A percentile compares a stretch with the other conserved stretches of the same genome.
Evolutionary conservation across 23 tunicate genomes (phyloP).

Genomic region (Ciona savignyi): DNA sequence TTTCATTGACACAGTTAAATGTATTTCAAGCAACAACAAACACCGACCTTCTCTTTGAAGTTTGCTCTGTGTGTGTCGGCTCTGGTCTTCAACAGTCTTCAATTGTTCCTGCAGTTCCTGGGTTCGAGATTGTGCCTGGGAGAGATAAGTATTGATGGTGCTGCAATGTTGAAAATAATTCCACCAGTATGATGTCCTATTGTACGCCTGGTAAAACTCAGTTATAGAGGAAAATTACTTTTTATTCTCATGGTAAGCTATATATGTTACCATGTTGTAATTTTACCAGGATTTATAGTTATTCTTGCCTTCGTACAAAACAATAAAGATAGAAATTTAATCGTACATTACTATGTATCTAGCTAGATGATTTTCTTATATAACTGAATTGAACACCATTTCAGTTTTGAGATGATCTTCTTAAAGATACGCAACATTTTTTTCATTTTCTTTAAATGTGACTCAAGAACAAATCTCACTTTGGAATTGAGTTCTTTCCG

Average conservation of each 20-base stretch:
- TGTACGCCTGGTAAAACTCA: no score
- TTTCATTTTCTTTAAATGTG: not conserved
- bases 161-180: no score
- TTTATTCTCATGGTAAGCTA: no score
- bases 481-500: slow-evolving; percentile 48
- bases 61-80: not conserved
- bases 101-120: slow-evolving; percentile 44
- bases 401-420: not conserved
- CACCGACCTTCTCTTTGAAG: slow-evolving; percentile 5
- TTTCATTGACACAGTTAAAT: not conserved
- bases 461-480: slow-evolving; percentile 9
- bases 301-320: no score
- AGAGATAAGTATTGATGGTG: no score
- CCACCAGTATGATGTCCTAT: no score
- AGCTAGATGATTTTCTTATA: no score
- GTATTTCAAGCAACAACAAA: not conserved
- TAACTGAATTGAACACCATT: no score
- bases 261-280: no score
- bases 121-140: slow-evolving; percentile 40
- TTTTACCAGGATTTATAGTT: no score
- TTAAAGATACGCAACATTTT: not conserved
- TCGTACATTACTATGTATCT: not conserved
- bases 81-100: slow-evolving; percentile 17
- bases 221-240: no score
- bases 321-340: no score